Percentiles rank a stretch among this genome's conserved stretches.
These are phyloP conservation scores for Cyclophora albipunctata DNA, from an alignment of 2,888 invertebrate genomes.

Conservation along the genomic window DNA sequence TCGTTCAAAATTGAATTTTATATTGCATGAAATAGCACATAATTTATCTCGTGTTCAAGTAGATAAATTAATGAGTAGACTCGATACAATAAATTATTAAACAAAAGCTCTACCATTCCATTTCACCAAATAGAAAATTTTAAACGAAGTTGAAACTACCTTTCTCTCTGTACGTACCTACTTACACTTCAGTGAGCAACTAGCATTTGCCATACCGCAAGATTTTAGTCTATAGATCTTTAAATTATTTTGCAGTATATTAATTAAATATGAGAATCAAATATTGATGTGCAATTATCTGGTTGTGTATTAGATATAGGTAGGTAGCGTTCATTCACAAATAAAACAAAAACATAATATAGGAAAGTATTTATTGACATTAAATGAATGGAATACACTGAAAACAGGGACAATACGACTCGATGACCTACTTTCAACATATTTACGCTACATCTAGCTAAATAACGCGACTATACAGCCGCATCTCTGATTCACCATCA, in stretches of 20 bases:
- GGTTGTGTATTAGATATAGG: not conserved
- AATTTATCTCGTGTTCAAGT: too few relatives aligned
- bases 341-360: slow-evolving; percentile 24
- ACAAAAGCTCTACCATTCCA: too few relatives aligned
- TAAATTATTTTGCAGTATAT: not conserved
- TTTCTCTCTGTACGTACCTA: too few relatives aligned
- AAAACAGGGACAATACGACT: slow-evolving; percentile 36
- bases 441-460: slow-evolving; percentile 20
- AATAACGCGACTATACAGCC: slow-evolving; percentile 4
- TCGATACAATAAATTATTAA: too few relatives aligned
- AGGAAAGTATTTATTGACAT: slow-evolving; percentile 62
- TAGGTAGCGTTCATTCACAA: not conserved
- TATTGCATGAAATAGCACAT: too few relatives aligned
- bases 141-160: too few relatives aligned
- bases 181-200: too few relatives aligned
- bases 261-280: not conserved
- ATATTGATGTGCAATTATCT: not conserved
- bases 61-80: too few relatives aligned
- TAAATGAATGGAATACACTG: slow-evolving; percentile 44
- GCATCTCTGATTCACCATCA: not conserved
- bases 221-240: slow-evolving; percentile 2
- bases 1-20: too few relatives aligned
- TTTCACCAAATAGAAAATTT: too few relatives aligned
- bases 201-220: too few relatives aligned
- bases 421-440: slow-evolving; percentile 37